Conservation (phyloP, 2,888 invertebrate species). For the Macrophya alboannulata region DNA sequence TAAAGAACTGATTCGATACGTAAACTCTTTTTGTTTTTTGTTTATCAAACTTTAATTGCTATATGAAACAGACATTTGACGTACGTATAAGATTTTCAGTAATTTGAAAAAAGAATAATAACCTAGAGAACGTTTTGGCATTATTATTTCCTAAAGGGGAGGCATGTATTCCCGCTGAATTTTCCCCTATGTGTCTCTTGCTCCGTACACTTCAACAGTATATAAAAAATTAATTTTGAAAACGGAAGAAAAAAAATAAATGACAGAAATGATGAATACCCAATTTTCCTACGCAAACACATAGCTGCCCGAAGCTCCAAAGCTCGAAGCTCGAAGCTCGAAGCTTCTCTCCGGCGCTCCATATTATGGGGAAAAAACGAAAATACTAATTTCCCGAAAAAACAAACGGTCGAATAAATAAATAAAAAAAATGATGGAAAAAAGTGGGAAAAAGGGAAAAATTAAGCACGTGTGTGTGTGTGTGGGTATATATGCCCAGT, state of each 20-base stretch:
- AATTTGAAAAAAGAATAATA: too few species aligned
- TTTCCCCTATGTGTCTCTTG: neutral
- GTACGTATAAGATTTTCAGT: too few species aligned
- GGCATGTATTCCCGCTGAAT: too few species aligned
- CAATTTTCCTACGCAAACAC: neutral
- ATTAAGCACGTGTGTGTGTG: neutral
- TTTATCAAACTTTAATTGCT: too few species aligned
- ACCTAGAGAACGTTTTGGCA: too few species aligned
- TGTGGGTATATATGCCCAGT: neutral
- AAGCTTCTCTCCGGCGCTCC: neutral
- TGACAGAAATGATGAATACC: neutral
- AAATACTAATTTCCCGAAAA: neutral
- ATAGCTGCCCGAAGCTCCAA: too few species aligned
- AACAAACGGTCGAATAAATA: neutral
- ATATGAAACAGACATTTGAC: too few species aligned
- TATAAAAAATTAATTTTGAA: neutral
- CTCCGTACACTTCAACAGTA: neutral
- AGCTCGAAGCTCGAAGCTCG: too few species aligned
- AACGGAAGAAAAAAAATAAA: neutral
- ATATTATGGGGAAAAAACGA: neutral
- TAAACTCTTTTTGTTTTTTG: too few species aligned
- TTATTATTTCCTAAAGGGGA: too few species aligned
- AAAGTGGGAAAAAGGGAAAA: neutral
- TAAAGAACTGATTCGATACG: too few species aligned
- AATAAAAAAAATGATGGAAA: neutral